A percentile compares a stretch with the other conserved stretches of the same genome.
Conservation (phyloP, 2,888 invertebrate species). For the Thecophora atra region DNA sequence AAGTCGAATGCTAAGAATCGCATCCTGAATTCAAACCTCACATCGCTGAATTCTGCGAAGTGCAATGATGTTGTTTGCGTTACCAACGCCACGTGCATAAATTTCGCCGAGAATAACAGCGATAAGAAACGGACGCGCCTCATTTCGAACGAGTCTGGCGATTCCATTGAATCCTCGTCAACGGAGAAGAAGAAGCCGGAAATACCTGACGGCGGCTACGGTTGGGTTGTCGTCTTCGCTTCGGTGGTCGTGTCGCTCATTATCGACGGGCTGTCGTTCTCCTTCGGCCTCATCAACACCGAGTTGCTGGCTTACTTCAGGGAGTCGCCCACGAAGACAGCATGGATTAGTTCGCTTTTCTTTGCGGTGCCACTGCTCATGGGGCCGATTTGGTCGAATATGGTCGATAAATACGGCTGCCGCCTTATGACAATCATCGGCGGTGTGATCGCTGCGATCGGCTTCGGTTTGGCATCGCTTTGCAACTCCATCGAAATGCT, state of each 20-base stretch:
- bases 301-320: constrained; percentile 83
- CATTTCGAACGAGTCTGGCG: constrained; percentile 63
- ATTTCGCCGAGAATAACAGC: constrained; percentile 43
- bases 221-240: constrained; percentile 77
- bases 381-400: constrained; percentile 74
- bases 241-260: constrained; percentile 88
- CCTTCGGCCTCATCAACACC: constrained; percentile 88
- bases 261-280: constrained; percentile 92
- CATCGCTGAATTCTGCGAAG: constrained; percentile 48
- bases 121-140: constrained; percentile 59
- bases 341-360: constrained; percentile 90
- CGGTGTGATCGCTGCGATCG: constrained; percentile 76
- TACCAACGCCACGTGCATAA: constrained; percentile 33
- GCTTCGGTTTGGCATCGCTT: constrained; percentile 79
- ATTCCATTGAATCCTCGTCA: constrained; percentile 62
- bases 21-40: constrained; percentile 51
- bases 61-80: constrained; percentile 39
- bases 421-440: constrained; percentile 79
- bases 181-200: constrained; percentile 63
- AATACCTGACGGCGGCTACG: constrained; percentile 66
- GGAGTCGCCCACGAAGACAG: constrained; percentile 84
- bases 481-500: constrained; percentile 79
- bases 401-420: constrained; percentile 89
- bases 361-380: constrained; percentile 87
- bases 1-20: constrained; percentile 46